These are phyloP conservation scores for Allygus modestus DNA, from an alignment of 2,888 invertebrate genomes.

Conservation along the genomic window DNA sequence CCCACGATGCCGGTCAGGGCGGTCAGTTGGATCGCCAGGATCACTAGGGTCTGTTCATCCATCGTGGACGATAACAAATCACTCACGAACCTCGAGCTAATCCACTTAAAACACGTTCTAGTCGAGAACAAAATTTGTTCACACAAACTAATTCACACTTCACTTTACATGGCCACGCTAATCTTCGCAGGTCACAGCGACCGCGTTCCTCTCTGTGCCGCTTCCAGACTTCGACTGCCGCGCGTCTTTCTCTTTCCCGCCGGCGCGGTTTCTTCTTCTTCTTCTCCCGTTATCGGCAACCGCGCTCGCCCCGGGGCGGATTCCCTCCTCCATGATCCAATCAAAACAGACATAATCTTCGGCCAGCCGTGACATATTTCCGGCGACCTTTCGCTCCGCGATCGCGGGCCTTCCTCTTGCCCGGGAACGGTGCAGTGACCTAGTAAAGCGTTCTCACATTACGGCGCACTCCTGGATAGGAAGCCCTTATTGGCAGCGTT, in stretches of 20 bases:
- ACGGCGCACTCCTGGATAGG: neutral
- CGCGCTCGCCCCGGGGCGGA: neutral
- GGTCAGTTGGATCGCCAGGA: conserved; percentile 87
- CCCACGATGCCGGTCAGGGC: conserved; percentile 90
- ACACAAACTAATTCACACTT: neutral
- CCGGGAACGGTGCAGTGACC: conserved; percentile 30
- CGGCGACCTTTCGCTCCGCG: conserved; percentile 39
- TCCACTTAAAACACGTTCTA: neutral
- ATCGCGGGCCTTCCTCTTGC: neutral
- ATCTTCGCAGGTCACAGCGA: neutral
- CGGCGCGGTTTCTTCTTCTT: conserved; percentile 45
- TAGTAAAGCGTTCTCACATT: conserved; percentile 44
- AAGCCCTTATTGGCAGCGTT: neutral
- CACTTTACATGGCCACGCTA: conserved; percentile 42
- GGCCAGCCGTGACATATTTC: conserved; percentile 53
- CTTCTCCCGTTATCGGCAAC: conserved; percentile 8
- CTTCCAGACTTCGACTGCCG: conserved; percentile 24
- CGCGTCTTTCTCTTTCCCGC: conserved; percentile 42
- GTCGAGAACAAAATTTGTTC: neutral
- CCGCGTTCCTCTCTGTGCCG: neutral
- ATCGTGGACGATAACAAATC: conserved; percentile 74
- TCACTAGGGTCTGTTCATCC: conserved; percentile 89
- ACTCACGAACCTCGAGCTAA: conserved; percentile 23
- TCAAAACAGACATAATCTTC: conserved; percentile 34
- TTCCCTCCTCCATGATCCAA: too few relatives aligned